These are phyloP conservation scores for Galeopterus variegatus DNA, from an alignment of 2,113 vertebrate species.

Conservation along the genomic window DNA sequence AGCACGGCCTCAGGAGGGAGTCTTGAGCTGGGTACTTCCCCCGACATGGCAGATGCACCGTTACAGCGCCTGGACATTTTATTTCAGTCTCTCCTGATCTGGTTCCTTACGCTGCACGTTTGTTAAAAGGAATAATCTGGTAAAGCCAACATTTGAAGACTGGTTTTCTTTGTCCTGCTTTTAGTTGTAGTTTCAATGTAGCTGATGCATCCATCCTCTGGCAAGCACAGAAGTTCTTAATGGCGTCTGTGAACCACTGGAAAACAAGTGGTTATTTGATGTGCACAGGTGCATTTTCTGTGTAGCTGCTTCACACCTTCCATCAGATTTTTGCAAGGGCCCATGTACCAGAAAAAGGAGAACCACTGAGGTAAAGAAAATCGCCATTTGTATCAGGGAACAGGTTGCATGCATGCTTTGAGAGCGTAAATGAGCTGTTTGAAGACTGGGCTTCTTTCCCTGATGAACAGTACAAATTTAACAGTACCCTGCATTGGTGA, in stretches of 20 bases:
- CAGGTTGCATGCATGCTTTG: not conserved
- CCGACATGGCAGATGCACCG: not conserved
- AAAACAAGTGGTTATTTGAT: not conserved
- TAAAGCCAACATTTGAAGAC: not conserved
- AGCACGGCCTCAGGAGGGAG: not conserved
- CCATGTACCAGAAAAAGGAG: not conserved
- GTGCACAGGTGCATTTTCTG: not conserved
- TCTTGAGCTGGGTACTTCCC: not conserved
- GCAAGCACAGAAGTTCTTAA: not conserved
- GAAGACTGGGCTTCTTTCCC: slow-evolving; percentile 38
- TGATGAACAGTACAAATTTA: not conserved
- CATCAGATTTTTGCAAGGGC: not conserved
- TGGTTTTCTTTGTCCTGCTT: not conserved
- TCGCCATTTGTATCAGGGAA: not conserved
- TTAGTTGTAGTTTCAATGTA: not conserved
- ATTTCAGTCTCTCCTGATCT: not conserved
- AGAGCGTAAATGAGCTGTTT: not conserved
- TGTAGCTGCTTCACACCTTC: slow-evolving; percentile 1
- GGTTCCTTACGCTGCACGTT: not conserved
- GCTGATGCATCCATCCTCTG: not conserved
- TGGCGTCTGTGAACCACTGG: not conserved
- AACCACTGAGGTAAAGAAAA: slow-evolving; percentile 60
- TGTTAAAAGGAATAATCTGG: not conserved
- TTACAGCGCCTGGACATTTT: not conserved
- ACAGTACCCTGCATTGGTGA: not conserved